Conservation (phyloP, 1,140 invertebrate genomes). For the Drosophila arawakana region DNA sequence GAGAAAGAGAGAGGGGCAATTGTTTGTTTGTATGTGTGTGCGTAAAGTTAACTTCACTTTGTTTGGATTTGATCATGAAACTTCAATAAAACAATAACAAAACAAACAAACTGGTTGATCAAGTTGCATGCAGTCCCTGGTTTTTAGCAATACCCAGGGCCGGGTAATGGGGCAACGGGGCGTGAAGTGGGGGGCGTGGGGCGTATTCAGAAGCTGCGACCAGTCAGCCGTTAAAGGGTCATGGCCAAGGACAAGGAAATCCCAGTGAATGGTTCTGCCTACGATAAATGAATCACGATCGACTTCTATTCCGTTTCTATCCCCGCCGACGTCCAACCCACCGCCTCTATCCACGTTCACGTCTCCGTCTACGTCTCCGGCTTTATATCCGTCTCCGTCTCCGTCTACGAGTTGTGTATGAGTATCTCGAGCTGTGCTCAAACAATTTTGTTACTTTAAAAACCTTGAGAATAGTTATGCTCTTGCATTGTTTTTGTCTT, state of each 20-base stretch:
- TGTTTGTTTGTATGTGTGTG: slow-evolving; percentile 7
- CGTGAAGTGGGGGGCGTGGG: not conserved
- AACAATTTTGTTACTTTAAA: slow-evolving; percentile 73
- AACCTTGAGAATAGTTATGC: slow-evolving; percentile 70
- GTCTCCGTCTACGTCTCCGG: slow-evolving; percentile 6
- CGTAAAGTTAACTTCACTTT: slow-evolving; percentile 35
- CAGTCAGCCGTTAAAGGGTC: slow-evolving; percentile 81
- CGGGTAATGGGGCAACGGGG: not conserved
- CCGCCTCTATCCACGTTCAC: not conserved
- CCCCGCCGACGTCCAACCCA: slow-evolving; percentile 15
- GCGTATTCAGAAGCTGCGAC: slow-evolving; percentile 41
- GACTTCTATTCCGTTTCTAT: slow-evolving; percentile 42
- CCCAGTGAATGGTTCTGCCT: slow-evolving; percentile 72
- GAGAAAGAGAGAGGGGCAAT: slow-evolving; percentile 9
- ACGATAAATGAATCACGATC: slow-evolving; percentile 66
- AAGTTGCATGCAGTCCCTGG: slow-evolving; percentile 29
- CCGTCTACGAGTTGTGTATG: not conserved
- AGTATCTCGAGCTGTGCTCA: slow-evolving; percentile 23
- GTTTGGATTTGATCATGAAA: slow-evolving; percentile 74
- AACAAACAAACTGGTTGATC: slow-evolving; percentile 64
- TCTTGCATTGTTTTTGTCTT: slow-evolving; percentile 43
- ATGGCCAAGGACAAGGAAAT: slow-evolving; percentile 82
- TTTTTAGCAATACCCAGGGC: slow-evolving; percentile 17
- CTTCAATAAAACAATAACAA: slow-evolving; percentile 71
- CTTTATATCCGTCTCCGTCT: slow-evolving; percentile 3